Evolutionary conservation across 2,888 invertebrate species (phyloP), one percentile per base, ranked within the genome.

Genomic region (Dryobotodes eremita): DNA sequence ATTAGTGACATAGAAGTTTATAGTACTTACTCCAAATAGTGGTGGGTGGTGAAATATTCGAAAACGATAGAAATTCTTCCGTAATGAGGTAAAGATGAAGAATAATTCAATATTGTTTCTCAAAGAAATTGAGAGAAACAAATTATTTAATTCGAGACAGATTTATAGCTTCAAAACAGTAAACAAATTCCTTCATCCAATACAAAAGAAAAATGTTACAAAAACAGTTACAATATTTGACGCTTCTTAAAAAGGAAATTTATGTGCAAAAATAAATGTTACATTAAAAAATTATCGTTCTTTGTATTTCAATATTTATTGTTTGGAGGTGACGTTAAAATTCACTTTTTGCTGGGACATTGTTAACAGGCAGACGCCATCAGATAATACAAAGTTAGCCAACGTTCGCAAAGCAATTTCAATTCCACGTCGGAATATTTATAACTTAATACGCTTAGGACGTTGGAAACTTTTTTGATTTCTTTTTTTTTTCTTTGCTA

Each of bases 401-500:
- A 88, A 91, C 87, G 87, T 90, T 90, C 84, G 86, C 86, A 77
- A 86, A 89, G 87, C 85, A 89, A 92, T 92, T 92, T 91, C 86
- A 88, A 90, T 89, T 89, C 85, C 77, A 86, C 85, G 83, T 88
- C 83, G 86, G 86, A 88, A 89, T 79, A 81, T 91, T 89, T 89
- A 90, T 86, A 90, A 90, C 85, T 89, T 86, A 85, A 88, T 80
- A 89, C 85, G 88, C 82, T 88, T 80, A 86, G 83, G 81, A 74
- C 76, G 86, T 79, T 79, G 64, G 55, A 83, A 92, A 92, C 85
- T 91, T 93, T 91, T 90, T 91, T 91, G 89, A 92, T 92, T 90
- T 89, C 77, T 87, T 90, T 80, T 90, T 80, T 89, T 88, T 88
- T 86, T 87, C 73, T 71, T 79, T 71, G 69, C 73, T 70, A 82